Percentiles rank a stretch among this genome's conserved stretches.
Conservation (phyloP, 2,113 vertebrate genomes). For the Laticauda laticaudata region DNA sequence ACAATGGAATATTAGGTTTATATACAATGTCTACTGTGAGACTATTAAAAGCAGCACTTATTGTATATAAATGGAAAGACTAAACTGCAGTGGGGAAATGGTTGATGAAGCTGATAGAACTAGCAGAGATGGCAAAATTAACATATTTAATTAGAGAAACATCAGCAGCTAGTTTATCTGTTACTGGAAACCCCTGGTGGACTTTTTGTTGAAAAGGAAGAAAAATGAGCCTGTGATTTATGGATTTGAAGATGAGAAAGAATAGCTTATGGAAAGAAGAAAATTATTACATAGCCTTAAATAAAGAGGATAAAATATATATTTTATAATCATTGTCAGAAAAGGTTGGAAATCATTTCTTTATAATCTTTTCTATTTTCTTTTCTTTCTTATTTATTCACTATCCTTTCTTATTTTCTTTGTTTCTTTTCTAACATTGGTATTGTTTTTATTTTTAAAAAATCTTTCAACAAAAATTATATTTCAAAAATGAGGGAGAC, state of each 20-base stretch:
- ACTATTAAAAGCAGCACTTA: not conserved
- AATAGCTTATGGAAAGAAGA: not conserved
- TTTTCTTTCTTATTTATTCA: not conserved
- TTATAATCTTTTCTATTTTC: not conserved
- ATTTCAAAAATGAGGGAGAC: not conserved
- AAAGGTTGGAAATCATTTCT: not conserved
- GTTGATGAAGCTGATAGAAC: not conserved
- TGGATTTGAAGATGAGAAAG: not conserved
- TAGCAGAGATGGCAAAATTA: not conserved
- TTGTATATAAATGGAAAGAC: not conserved
- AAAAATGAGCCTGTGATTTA: not conserved
- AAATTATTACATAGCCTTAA: not conserved
- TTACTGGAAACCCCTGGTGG: not conserved
- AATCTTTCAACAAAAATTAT: not conserved
- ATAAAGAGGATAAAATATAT: not conserved
- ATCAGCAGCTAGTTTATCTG: not conserved
- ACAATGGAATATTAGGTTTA: not conserved
- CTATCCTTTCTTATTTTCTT: not conserved
- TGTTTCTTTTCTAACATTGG: not conserved
- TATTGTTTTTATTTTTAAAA: not conserved
- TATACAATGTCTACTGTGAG: not conserved
- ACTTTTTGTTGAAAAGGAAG: not conserved
- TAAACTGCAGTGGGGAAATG: not conserved
- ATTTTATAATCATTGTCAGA: not conserved
- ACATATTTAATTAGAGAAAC: not conserved